A percentile compares a stretch with the other conserved stretches of the same genome.
These are phyloP conservation scores for Cygnus buccinator DNA, from an alignment of 2,113 vertebrate genomes.

Conservation along the genomic window DNA sequence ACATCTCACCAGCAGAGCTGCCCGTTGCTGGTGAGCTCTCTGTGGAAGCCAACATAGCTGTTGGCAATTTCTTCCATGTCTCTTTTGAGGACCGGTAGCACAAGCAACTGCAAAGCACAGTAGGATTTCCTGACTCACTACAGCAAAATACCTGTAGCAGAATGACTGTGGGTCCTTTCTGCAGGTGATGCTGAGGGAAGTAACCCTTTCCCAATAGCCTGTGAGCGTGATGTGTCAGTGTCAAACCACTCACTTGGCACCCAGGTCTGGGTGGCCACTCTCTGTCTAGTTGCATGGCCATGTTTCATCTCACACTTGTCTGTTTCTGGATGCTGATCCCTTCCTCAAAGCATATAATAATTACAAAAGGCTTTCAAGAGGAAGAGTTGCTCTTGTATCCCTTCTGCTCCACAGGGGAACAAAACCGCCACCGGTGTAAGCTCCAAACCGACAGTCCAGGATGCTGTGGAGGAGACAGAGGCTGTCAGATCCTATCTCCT, in stretches of 20 bases:
- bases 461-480: neutral
- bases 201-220: neutral
- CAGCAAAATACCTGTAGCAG: neutral
- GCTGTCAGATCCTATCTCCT: neutral
- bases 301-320: neutral
- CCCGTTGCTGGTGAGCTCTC: slow-evolving; percentile 78
- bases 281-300: neutral
- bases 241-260: neutral
- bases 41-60: slow-evolving; percentile 83
- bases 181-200: neutral
- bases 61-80: slow-evolving; percentile 77
- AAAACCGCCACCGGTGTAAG: neutral
- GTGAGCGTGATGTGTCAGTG: neutral
- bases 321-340: neutral
- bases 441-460: neutral
- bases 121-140: neutral
- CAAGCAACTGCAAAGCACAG: slow-evolving; percentile 72
- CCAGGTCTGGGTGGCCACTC: neutral
- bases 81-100: slow-evolving; percentile 80
- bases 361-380: neutral
- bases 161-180: neutral
- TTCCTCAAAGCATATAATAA: neutral
- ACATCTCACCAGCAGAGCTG: slow-evolving; percentile 81
- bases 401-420: neutral
- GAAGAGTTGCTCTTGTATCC: neutral